These are phyloP conservation scores for Cynoglossus semilaevis DNA, from an alignment of 2,113 vertebrate species.

Conservation along the genomic window DNA sequence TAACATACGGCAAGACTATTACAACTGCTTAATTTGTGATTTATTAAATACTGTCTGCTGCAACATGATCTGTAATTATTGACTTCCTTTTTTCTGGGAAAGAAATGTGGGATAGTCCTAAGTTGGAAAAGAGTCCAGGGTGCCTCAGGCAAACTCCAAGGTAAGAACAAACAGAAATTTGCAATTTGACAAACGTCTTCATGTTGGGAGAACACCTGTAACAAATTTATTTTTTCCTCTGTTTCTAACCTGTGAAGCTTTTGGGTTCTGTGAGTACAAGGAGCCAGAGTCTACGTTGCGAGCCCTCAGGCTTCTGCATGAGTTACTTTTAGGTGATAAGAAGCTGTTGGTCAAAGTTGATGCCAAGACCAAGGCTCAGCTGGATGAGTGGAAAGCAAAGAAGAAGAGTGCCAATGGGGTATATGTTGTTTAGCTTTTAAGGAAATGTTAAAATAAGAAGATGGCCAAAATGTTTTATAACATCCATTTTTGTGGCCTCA, in stretches of 20 bases:
- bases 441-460: not conserved
- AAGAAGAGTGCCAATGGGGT: slow-evolving; percentile 93
- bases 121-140: slow-evolving; percentile 99
- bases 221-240: not conserved
- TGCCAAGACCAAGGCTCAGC: slow-evolving; percentile 96
- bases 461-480: not conserved
- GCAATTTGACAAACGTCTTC: not conserved
- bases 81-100: not conserved
- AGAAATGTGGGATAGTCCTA: slow-evolving; percentile 98
- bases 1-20: no score
- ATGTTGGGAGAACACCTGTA: not conserved
- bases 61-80: not conserved
- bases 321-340: slow-evolving; percentile 95
- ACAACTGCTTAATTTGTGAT: not conserved
- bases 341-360: slow-evolving; percentile 98
- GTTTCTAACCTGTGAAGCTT: slow-evolving; percentile 74
- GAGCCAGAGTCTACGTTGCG: slow-evolving; percentile 96
- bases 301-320: slow-evolving; percentile 91
- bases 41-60: not conserved
- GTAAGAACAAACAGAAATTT: slow-evolving; percentile 68
- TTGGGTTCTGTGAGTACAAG: slow-evolving; percentile 99
- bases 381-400: slow-evolving; percentile 98
- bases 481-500: not conserved
- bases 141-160: slow-evolving; percentile 98
- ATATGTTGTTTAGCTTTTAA: slow-evolving; percentile 11